Evolutionary conservation across 2,113 vertebrate genomes (phyloP).

Genomic region (Alosa alosa): DNA sequence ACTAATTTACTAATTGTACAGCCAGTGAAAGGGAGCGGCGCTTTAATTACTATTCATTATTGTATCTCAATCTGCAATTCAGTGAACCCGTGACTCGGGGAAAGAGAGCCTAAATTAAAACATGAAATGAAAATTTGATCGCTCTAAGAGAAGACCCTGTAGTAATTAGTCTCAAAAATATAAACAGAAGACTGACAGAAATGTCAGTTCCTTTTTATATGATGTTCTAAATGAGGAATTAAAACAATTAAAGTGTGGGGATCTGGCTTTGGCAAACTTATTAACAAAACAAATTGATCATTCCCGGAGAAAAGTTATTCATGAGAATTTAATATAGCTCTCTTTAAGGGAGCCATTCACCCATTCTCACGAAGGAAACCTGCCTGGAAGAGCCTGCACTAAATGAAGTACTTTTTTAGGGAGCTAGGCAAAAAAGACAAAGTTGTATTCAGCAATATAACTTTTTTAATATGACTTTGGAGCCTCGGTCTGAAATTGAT

Average conservation of each 20-base stretch:
- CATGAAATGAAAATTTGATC: conserved; percentile 44
- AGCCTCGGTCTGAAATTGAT: conserved; percentile 5
- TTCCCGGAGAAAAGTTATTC: conserved; percentile 35
- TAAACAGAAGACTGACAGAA: conserved; percentile 47
- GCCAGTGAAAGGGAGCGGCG: conserved; percentile 25
- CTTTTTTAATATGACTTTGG: conserved; percentile 18
- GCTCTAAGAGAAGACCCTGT: conserved; percentile 54
- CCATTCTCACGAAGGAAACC: conserved; percentile 43
- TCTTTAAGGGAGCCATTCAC: conserved; percentile 58
- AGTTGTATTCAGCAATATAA: conserved; percentile 8
- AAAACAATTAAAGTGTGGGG: conserved; percentile 58
- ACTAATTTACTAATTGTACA: conserved; percentile 42
- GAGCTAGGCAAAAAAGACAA: conserved; percentile 13
- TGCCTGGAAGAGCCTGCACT: conserved; percentile 27
- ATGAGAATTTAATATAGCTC: conserved; percentile 53
- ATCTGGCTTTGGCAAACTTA: conserved; percentile 58
- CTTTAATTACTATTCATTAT: conserved; percentile 47
- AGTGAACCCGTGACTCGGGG: conserved; percentile 40
- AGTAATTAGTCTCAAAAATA: conserved; percentile 58
- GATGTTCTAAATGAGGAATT: conserved; percentile 65
- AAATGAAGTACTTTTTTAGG: conserved; percentile 35
- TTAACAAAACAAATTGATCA: conserved; percentile 67
- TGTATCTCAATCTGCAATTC: conserved; percentile 37
- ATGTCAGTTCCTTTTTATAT: conserved; percentile 53
- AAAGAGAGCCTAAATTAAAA: conserved; percentile 49